phyloP scores from a whole-genome alignment of 2,113 vertebrate genomes.

The Brachypodius melanocephalos region DNA sequence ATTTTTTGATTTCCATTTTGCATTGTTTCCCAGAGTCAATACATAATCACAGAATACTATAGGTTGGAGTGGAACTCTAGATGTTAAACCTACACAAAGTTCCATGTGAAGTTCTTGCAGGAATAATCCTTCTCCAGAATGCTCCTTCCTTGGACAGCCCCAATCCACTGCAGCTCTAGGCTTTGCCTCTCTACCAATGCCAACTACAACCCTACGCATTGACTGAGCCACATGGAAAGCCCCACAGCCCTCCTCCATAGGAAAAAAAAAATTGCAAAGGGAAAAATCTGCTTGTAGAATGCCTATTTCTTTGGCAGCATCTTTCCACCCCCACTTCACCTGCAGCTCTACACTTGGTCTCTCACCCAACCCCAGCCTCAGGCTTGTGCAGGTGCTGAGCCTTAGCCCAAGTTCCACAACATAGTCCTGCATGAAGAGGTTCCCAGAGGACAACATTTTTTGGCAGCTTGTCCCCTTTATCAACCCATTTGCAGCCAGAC shows the following conservation, averaged over 20 bases:
- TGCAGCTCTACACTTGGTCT: not conserved
- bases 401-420: not conserved
- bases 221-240: not conserved
- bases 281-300: not conserved
- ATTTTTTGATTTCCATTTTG: not conserved
- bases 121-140: not conserved
- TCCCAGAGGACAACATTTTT: not conserved
- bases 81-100: not conserved
- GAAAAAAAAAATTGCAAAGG: not conserved
- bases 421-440: not conserved
- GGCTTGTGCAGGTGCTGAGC: not conserved
- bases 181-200: not conserved
- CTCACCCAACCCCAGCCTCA: not conserved
- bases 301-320: not conserved
- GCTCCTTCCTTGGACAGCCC: not conserved
- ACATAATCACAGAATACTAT: not conserved
- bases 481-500: not conserved
- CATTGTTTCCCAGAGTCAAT: slow-evolving; percentile 18
- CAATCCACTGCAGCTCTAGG: not conserved
- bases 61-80: not conserved
- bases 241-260: accelerated
- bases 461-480: not conserved
- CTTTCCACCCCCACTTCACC: not conserved
- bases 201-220: not conserved
- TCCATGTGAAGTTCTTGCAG: not conserved